Conservation (phyloP, 2,113 vertebrate species). For the Megatriorchis doriae region DNA sequence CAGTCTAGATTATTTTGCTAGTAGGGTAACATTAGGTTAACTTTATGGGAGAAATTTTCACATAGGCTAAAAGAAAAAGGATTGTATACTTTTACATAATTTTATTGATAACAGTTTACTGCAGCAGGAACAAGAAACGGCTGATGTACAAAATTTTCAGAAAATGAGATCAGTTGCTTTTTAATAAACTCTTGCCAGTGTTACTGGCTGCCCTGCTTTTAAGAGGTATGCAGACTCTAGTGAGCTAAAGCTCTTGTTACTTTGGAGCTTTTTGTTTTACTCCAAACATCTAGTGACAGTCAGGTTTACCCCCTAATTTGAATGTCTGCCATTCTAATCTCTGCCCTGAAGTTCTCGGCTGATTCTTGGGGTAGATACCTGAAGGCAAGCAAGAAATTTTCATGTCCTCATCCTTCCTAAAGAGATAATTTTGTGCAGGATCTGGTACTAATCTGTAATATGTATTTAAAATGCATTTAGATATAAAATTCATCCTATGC, state of each 20-base stretch:
- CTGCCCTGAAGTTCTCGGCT: not conserved
- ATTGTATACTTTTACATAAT: not conserved
- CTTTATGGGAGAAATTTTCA: not conserved
- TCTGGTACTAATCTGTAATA: not conserved
- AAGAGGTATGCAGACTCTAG: not conserved
- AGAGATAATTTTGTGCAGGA: not conserved
- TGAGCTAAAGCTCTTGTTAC: not conserved
- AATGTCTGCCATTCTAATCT: not conserved
- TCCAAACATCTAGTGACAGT: not conserved
- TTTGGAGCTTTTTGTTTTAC: not conserved
- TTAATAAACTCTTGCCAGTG: not conserved
- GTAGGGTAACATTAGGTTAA: not conserved
- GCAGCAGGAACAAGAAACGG: not conserved
- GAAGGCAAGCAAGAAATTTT: not conserved
- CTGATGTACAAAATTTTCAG: not conserved
- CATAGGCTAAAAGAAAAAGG: not conserved
- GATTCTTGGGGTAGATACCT: not conserved
- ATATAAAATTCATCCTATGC: not conserved
- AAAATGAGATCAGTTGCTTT: fast-evolving
- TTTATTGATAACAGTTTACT: not conserved
- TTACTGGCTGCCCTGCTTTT: not conserved
- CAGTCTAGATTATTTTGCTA: not conserved
- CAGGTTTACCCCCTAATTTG: not conserved
- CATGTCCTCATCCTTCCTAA: not conserved
- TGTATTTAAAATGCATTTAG: not conserved